These are phyloP conservation scores for Drosophila macrospina DNA, from an alignment of 2,888 invertebrate species.

Conservation along the genomic window DNA sequence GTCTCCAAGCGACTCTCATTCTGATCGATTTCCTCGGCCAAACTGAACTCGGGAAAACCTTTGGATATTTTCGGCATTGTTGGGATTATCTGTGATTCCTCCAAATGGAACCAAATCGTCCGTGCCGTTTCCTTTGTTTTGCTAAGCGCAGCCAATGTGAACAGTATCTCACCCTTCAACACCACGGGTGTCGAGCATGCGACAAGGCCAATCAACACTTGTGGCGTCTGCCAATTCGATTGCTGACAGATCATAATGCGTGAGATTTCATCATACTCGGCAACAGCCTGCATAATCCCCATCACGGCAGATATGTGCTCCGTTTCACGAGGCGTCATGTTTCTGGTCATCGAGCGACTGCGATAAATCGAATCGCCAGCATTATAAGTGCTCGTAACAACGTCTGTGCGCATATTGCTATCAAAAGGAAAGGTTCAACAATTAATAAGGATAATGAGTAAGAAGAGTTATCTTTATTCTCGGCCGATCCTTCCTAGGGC, in stretches of 20 bases:
- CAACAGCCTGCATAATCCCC: constrained; percentile 91
- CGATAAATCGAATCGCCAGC: constrained; percentile 89
- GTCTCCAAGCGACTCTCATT: constrained; percentile 96
- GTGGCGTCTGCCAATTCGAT: constrained; percentile 94
- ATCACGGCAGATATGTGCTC: constrained; percentile 94
- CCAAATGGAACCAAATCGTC: constrained; percentile 94
- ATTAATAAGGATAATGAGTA: background rate
- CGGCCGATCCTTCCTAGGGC: no score
- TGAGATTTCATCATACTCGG: constrained; percentile 92
- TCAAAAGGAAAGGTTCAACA: background rate
- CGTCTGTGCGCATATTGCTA: constrained; percentile 89
- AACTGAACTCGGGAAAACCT: constrained; percentile 86
- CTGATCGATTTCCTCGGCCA: constrained; percentile 95
- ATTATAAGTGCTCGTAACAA: constrained; percentile 56
- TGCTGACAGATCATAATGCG: constrained; percentile 94
- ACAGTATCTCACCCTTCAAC: constrained; percentile 93
- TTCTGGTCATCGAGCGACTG: constrained; percentile 86
- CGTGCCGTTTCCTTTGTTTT: constrained; percentile 91
- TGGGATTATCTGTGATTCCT: constrained; percentile 92
- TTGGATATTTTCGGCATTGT: constrained; percentile 88
- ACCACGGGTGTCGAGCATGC: constrained; percentile 94
- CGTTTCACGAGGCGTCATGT: constrained; percentile 92
- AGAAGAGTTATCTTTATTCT: no score
- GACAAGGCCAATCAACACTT: constrained; percentile 88
- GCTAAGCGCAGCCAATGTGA: constrained; percentile 92